A percentile compares a stretch with the other conserved stretches of the same genome.
Evolutionary conservation across 2,113 vertebrate genomes (phyloP).

Genomic region (Acanthisitta chloris): DNA sequence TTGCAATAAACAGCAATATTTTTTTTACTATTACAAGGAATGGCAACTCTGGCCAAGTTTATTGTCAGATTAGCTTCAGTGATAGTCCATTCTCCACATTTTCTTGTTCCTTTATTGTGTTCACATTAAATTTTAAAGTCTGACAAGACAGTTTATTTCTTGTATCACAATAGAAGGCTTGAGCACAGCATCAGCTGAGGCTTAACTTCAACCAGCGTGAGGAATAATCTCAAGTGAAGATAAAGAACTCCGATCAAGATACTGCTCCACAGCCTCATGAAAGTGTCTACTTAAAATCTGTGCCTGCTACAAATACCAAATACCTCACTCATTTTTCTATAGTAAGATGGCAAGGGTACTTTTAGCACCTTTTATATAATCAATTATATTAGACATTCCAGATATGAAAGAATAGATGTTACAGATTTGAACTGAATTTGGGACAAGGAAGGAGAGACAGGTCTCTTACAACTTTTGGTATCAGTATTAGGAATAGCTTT

Average conservation of each 20-base stretch:
- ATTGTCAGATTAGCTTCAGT: neutral
- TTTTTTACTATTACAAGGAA: neutral
- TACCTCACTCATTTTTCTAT: neutral
- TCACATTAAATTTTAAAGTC: neutral
- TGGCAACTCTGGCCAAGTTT: neutral
- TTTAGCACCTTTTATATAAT: neutral
- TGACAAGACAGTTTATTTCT: neutral
- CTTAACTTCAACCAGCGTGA: neutral
- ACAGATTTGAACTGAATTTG: neutral
- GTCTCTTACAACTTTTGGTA: neutral
- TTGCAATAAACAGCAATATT: neutral
- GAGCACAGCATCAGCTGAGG: neutral
- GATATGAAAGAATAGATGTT: neutral
- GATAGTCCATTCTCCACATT: neutral
- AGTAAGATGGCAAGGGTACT: neutral
- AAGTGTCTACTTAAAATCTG: neutral
- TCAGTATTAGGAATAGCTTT: neutral
- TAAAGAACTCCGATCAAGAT: fast-evolving
- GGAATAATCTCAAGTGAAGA: neutral
- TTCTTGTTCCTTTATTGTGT: neutral
- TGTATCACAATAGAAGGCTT: neutral
- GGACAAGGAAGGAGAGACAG: neutral
- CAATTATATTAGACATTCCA: neutral
- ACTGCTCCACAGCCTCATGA: neutral
- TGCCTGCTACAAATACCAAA: neutral